Evolutionary conservation across 2,113 vertebrate species (phyloP).

Genomic region (Loxodonta africana): DNA sequence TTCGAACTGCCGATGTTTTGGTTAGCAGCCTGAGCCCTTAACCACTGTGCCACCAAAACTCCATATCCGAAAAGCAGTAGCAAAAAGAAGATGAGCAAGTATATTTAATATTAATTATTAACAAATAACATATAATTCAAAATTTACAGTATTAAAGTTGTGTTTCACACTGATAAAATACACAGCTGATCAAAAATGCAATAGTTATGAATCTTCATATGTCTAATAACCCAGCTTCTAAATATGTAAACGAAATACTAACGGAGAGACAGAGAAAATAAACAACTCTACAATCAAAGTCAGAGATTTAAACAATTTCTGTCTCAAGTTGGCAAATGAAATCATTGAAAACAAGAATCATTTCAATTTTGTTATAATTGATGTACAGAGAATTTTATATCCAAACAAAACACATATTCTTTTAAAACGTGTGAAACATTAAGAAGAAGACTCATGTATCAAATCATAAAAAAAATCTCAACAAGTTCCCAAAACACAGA

Average conservation of each 20-base stretch:
- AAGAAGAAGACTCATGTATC: neutral
- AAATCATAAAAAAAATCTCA: neutral
- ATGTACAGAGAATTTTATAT: neutral
- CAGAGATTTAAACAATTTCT: neutral
- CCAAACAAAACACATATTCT: neutral
- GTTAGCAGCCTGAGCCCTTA: too few species aligned
- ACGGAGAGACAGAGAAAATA: neutral
- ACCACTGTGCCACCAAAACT: too few species aligned
- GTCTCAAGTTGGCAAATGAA: neutral
- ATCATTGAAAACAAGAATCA: neutral
- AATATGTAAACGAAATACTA: neutral
- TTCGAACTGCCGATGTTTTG: too few species aligned
- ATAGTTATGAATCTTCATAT: neutral
- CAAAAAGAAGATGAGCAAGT: neutral
- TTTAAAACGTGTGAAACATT: neutral
- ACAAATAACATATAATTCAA: neutral
- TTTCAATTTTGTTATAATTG: neutral
- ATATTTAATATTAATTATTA: neutral
- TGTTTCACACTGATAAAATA: neutral
- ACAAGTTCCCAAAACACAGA: neutral
- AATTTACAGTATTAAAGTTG: neutral
- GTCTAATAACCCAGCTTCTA: neutral
- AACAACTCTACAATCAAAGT: neutral
- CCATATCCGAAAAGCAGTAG: neutral
- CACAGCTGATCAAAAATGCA: neutral